Conservation (phyloP, 2,888 invertebrate genomes). For the Eupithecia pulchellata region DNA sequence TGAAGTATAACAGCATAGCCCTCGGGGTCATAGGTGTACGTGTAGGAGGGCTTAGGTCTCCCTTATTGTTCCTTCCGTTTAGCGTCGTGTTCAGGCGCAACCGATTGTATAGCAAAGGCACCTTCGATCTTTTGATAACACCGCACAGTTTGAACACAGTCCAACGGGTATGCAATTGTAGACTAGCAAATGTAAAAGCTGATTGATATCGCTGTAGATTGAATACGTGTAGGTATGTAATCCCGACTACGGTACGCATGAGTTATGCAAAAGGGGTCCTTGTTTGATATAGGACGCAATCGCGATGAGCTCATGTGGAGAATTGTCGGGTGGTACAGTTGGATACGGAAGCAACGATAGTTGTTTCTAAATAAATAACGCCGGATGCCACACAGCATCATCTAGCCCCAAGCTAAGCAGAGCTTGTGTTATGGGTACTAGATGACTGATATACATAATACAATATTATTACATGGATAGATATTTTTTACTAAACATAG, state of each 20-base stretch:
- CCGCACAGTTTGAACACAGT: neutral
- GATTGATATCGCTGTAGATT: neutral
- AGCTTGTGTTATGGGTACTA: no score
- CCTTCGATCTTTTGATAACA: neutral
- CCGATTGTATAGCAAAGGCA: neutral
- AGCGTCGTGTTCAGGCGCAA: no score
- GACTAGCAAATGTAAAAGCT: neutral
- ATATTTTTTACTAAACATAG: no score
- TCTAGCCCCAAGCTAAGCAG: no score
- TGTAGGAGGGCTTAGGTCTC: no score
- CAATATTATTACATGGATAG: no score
- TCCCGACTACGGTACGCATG: conserved; percentile 9
- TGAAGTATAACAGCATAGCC: no score
- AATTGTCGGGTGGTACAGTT: conserved; percentile 13
- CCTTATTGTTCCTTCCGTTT: no score
- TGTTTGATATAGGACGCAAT: conserved; percentile 22
- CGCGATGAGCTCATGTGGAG: conserved; percentile 5
- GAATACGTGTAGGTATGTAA: conserved; percentile 2
- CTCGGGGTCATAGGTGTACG: no score
- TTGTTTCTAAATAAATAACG: neutral
- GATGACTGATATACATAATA: no score
- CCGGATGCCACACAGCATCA: no score
- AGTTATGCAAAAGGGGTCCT: conserved; percentile 22
- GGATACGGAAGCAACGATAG: neutral
- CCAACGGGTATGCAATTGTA: neutral